Base-by-base conservation (phyloP, 2,888 invertebrate genomes). In the Chirona hameri region DNA sequence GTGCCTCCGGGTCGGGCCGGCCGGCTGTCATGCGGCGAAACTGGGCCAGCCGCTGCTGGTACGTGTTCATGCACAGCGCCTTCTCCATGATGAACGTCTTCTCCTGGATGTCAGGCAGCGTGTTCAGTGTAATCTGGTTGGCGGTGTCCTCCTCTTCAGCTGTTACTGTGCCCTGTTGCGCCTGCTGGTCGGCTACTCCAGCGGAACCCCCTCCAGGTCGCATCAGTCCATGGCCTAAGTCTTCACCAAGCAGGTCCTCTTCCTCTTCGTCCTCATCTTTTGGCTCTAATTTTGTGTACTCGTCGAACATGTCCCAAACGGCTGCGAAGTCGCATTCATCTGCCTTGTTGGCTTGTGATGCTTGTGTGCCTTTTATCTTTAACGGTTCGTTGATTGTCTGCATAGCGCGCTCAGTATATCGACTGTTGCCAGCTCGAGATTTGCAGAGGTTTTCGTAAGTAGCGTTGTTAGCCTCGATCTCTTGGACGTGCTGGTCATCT, bases 1-100 rank as follows among this genome's bases (percentile, higher is more conserved):
- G 31, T 18, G 15, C 31, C 0, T 1, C 31, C 21, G 31, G 9
- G 1, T 12, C 39, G 4, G 76, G 21, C 21, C 7, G 31, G 18
- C 31, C 27, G 21, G 21, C 7, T 7, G 39, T 18, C 18, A 76
- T n/a, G 24, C 76, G 76, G 5, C 76, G 76, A 5, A 76, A 76
- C 39, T 76, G 76, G 39, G 76, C 76, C 39, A 76, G 39, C 18
- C 76, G 76, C 76, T 76, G 76, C 76, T 76, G 76, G 39, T 76
- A 76, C 39, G 76, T 76, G 24, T 76, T 76, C 76, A 76, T 76
- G 76, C 76, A 76, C 39, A 76, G 76, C 21, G 76, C 76, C 39
- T 76, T 76, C 39, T 76, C 76, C 76, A 76, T 76, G 21, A 76
- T 76, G 39, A 76, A 76, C 31, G 39, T 39, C 76, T 76, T 76